phyloP scores from a whole-genome alignment of 2,113 vertebrate genomes.

The Rhinoptilus africanus region DNA sequence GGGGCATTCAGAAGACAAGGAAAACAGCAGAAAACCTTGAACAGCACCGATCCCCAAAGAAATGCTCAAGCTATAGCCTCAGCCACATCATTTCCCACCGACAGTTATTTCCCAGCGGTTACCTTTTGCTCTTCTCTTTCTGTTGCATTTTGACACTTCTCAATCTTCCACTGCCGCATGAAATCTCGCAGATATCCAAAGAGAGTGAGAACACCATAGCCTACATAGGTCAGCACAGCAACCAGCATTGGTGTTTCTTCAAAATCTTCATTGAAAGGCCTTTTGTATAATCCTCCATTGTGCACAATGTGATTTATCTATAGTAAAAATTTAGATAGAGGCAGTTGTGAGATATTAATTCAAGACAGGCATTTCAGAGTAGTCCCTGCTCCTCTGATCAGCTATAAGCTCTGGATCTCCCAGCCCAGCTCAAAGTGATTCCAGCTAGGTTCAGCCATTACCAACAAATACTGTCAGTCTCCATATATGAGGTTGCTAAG shows the following conservation, averaged over 20 bases:
- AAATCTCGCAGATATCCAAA: slow-evolving; percentile 97
- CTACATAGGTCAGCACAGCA: slow-evolving; percentile 95
- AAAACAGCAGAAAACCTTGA: background rate
- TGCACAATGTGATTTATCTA: slow-evolving; percentile 81
- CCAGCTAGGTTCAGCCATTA: background rate
- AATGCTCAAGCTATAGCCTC: background rate
- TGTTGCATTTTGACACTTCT: slow-evolving; percentile 90
- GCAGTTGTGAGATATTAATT: background rate
- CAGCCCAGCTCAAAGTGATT: background rate
- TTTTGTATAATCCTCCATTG: slow-evolving; percentile 88
- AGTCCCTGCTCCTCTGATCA: background rate
- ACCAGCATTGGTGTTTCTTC: slow-evolving; percentile 96
- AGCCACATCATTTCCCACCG: background rate
- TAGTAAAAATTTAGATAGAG: slow-evolving; percentile 18
- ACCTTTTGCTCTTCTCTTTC: slow-evolving; percentile 95
- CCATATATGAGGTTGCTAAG: fast-evolving
- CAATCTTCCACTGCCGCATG: slow-evolving; percentile 91
- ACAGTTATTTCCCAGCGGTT: background rate
- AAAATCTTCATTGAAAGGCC: slow-evolving; percentile 87
- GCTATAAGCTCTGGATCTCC: background rate
- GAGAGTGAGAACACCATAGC: slow-evolving; percentile 94
- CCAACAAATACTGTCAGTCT: background rate
- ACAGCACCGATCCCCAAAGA: background rate
- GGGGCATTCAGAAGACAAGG: background rate
- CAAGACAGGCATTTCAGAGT: background rate